Conservation (phyloP, 2,888 invertebrate species). For the Oegoconia quadripuncta region DNA sequence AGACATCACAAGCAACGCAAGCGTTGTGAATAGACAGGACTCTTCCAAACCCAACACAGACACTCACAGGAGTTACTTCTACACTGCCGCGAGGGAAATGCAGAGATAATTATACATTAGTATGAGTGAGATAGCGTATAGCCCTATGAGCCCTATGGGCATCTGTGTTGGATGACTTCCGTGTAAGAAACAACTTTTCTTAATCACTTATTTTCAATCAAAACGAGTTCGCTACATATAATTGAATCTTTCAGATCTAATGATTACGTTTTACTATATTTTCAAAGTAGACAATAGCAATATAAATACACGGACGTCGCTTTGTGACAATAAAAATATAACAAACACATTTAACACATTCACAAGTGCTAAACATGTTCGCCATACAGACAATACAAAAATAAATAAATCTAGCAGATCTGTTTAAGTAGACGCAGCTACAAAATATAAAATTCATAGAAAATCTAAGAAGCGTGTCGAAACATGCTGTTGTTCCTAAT, state of each 20-base stretch:
- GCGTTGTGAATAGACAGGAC: conserved; percentile 21
- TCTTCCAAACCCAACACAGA: not conserved
- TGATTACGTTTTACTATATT: not conserved
- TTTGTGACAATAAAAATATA: conserved; percentile 37
- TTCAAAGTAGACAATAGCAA: not conserved
- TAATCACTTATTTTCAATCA: conserved; percentile 4
- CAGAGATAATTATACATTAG: not conserved
- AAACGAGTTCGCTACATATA: conserved; percentile 1
- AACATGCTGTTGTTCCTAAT: conserved; percentile 27
- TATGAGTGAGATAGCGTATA: not conserved
- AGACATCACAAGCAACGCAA: conserved; percentile 51
- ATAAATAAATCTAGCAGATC: conserved; percentile 72
- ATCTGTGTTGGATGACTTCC: conserved; percentile 1
- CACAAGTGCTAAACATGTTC: not conserved
- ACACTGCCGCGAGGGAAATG: not conserved
- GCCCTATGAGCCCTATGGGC: conserved; percentile 2
- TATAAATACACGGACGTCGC: conserved; percentile 17
- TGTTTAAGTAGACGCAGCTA: conserved; percentile 34
- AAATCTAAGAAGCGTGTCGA: conserved; percentile 30
- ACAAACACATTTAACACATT: conserved; percentile 22
- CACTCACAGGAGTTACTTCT: conserved; percentile 1
- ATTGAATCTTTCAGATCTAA: conserved; percentile 2
- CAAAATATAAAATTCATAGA: conserved; percentile 18
- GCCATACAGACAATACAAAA: conserved; percentile 22
- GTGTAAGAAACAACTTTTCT: not conserved